A percentile compares a stretch with the other conserved stretches of the same genome.
Evolutionary conservation across 2,113 vertebrate genomes (phyloP).

Genomic region (Ceyx cyanopectus): DNA sequence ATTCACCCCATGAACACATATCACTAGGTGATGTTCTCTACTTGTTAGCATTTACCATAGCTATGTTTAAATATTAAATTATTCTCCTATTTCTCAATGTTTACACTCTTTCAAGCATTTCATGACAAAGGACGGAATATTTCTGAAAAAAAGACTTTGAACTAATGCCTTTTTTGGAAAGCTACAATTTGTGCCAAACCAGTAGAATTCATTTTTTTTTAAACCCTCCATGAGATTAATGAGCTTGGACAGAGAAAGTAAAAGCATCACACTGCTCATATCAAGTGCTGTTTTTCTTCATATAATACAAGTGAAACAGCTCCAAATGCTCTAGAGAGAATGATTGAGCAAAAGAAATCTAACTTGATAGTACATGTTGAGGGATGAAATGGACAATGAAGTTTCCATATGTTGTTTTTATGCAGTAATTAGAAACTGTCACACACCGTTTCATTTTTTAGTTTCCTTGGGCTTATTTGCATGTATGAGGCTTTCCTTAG

Average conservation of each 20-base stretch:
- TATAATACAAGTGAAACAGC: conserved; percentile 56
- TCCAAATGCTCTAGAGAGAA: conserved; percentile 75
- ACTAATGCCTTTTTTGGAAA: background rate
- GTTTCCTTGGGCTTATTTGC: conserved; percentile 83
- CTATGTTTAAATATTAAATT: background rate
- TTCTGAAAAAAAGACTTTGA: background rate
- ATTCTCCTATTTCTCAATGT: background rate
- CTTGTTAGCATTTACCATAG: background rate
- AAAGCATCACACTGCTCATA: conserved; percentile 43
- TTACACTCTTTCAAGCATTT: background rate
- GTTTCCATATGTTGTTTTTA: conserved; percentile 92
- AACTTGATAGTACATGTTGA: conserved; percentile 85
- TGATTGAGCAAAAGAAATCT: conserved; percentile 81
- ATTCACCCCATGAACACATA: background rate
- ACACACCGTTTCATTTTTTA: conserved; percentile 83
- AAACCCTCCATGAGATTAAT: conserved; percentile 49
- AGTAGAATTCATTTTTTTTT: background rate
- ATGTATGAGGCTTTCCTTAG: conserved; percentile 73
- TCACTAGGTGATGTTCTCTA: background rate
- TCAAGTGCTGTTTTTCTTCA: conserved; percentile 41
- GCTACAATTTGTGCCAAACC: background rate
- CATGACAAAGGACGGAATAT: background rate
- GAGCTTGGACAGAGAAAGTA: conserved; percentile 59
- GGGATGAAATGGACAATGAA: conserved; percentile 92
- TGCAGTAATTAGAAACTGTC: conserved; percentile 90